Conservation (phyloP, 2,888 invertebrate species). For the Uloborus plumipes region DNA sequence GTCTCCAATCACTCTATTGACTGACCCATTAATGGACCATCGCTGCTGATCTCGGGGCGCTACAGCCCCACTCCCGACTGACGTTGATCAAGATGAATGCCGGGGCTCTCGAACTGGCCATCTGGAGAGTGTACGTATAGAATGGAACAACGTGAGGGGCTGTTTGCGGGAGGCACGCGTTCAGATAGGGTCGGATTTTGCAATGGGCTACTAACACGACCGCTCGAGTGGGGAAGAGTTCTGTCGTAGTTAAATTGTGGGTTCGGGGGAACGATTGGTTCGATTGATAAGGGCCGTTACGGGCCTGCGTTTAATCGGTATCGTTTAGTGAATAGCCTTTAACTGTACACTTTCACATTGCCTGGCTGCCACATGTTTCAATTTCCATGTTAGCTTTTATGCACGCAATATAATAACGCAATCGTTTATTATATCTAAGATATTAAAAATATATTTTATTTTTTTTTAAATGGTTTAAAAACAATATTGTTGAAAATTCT, state of each 20-base stretch:
- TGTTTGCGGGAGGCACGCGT: conserved; percentile 23
- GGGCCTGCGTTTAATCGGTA: conserved; percentile 50
- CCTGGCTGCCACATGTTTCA: too few relatives aligned
- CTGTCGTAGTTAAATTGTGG: conserved; percentile 32
- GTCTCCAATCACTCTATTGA: conserved; percentile 46
- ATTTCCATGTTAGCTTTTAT: too few relatives aligned
- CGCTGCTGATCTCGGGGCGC: conserved; percentile 41
- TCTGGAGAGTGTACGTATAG: conserved; percentile 41
- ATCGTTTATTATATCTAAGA: too few relatives aligned
- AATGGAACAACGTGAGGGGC: conserved; percentile 1
- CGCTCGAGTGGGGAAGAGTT: conserved; percentile 1
- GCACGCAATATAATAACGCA: too few relatives aligned
- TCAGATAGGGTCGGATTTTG: conserved; percentile 18
- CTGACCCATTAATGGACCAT: conserved; percentile 57
- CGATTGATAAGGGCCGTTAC: conserved; percentile 59
- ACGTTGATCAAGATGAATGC: conserved; percentile 55
- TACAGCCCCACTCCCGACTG: conserved; percentile 33
- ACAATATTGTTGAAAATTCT: too few relatives aligned
- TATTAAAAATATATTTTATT: too few relatives aligned
- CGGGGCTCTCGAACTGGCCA: conserved; percentile 16
- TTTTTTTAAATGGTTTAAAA: too few relatives aligned
- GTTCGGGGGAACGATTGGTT: conserved; percentile 34
- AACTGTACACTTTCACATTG: too few relatives aligned
- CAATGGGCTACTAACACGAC: not conserved
- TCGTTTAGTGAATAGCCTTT: conserved; percentile 43